A percentile compares a stretch with the other conserved stretches of the same genome.
Evolutionary conservation across 2,888 invertebrate genomes (phyloP).

Genomic region (Neoitamus cyanurus): DNA sequence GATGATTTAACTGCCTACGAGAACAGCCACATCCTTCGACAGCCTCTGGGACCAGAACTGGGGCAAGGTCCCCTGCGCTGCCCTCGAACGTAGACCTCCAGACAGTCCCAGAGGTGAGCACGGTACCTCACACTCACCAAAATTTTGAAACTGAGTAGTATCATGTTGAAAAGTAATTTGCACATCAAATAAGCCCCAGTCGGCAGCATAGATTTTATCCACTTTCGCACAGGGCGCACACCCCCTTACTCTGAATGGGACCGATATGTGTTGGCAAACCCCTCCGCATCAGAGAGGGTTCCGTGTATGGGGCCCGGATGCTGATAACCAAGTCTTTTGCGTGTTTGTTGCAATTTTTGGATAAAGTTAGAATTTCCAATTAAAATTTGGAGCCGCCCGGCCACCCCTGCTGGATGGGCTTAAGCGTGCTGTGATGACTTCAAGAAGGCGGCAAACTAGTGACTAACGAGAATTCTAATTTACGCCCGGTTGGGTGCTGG

Average conservation of each 20-base stretch:
- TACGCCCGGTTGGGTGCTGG: neutral
- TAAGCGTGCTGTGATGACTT: slow-evolving; percentile 13
- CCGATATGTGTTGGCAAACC: neutral
- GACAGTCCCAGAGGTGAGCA: neutral
- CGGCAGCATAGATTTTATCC: neutral
- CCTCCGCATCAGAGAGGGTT: neutral
- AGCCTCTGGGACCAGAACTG: neutral
- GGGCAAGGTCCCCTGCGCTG: neutral
- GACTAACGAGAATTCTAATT: slow-evolving; percentile 32
- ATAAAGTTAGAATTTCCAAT: slow-evolving; percentile 41
- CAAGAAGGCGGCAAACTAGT: slow-evolving; percentile 25
- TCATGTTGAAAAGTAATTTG: slow-evolving; percentile 51
- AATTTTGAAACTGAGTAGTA: slow-evolving; percentile 43
- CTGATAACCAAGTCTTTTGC: slow-evolving; percentile 4
- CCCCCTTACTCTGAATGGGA: neutral
- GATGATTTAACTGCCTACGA: slow-evolving; percentile 19
- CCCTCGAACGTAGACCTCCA: neutral
- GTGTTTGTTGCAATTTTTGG: slow-evolving; percentile 41
- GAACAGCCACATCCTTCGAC: neutral
- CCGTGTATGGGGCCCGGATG: neutral
- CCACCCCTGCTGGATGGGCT: neutral
- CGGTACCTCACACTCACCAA: neutral
- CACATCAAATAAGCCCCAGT: slow-evolving; percentile 50
- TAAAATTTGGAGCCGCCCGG: slow-evolving; percentile 18
- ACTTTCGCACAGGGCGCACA: neutral